These are phyloP conservation scores for Myopa tessellatipennis DNA, from an alignment of 2,888 invertebrate species.

Conservation along the genomic window DNA sequence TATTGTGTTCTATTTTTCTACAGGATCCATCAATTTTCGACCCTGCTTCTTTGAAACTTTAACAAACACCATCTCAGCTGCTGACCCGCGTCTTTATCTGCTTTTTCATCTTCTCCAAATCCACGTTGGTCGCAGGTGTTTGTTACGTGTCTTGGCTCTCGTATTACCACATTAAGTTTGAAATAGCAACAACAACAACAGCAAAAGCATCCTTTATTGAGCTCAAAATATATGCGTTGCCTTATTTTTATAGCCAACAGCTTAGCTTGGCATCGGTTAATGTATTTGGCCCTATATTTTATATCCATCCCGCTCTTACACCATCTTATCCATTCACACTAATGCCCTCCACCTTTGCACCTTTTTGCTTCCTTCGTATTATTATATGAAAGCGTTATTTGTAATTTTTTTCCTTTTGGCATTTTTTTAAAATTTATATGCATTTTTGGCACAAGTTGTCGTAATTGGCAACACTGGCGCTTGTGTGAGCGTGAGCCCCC, in stretches of 20 bases:
- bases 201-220: conserved; percentile 22
- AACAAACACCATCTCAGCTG: no score
- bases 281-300: neutral
- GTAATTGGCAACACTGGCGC: conserved; percentile 61
- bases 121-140: conserved; percentile 61
- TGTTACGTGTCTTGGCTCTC: conserved; percentile 55
- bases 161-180: conserved; percentile 51
- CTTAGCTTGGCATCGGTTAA: conserved; percentile 18
- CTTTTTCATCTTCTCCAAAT: neutral
- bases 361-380: neutral
- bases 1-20: no score
- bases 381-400: neutral
- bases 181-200: conserved; percentile 28
- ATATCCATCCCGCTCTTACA: conserved; percentile 1
- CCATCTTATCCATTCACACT: neutral
- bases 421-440: conserved; percentile 61
- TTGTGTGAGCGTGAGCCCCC: neutral
- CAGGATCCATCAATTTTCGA: no score
- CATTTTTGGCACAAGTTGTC: conserved; percentile 57
- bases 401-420: conserved; percentile 52
- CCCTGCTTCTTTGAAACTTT: no score
- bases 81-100: conserved; percentile 4
- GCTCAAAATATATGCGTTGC: conserved; percentile 31
- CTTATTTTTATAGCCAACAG: conserved; percentile 21
- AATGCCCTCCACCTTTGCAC: neutral